Evolutionary conservation across 2,888 invertebrate genomes (phyloP).

Genomic region (Gasteruption jaculator): DNA sequence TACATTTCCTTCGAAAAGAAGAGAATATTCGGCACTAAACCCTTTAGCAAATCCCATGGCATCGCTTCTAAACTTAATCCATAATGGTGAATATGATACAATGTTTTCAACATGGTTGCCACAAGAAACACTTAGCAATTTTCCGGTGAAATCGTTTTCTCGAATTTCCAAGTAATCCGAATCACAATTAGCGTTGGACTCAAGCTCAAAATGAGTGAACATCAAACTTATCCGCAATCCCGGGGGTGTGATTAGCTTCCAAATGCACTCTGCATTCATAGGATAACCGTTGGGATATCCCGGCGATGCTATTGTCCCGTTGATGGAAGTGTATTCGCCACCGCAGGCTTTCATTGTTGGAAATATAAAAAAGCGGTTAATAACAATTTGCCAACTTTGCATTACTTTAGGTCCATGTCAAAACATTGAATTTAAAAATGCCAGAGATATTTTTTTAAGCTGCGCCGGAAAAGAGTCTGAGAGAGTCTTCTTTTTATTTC

Average conservation of each 20-base stretch:
- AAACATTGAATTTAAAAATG: too few species aligned
- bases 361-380: too few species aligned
- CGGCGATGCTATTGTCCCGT: slow-evolving; percentile 67
- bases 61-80: slow-evolving; percentile 74
- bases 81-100: slow-evolving; percentile 60
- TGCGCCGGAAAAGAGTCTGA: too few species aligned
- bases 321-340: slow-evolving; percentile 57
- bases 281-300: slow-evolving; percentile 71
- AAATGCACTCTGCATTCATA: slow-evolving; percentile 66
- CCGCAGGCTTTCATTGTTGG: slow-evolving; percentile 71
- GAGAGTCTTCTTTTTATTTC: too few species aligned
- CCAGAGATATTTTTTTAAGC: too few species aligned
- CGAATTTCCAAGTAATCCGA: slow-evolving; percentile 84
- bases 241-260: slow-evolving; percentile 64
- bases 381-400: too few species aligned
- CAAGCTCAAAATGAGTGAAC: slow-evolving; percentile 67
- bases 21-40: slow-evolving; percentile 70
- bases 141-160: slow-evolving; percentile 61
- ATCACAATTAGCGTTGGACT: slow-evolving; percentile 70
- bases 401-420: too few species aligned
- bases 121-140: slow-evolving; percentile 70
- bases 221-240: slow-evolving; percentile 68
- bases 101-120: slow-evolving; percentile 56
- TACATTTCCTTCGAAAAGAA: slow-evolving; percentile 66
- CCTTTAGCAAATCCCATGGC: slow-evolving; percentile 61